Conservation (phyloP, 2,888 invertebrate genomes). For the Limnephilus auricula region DNA sequence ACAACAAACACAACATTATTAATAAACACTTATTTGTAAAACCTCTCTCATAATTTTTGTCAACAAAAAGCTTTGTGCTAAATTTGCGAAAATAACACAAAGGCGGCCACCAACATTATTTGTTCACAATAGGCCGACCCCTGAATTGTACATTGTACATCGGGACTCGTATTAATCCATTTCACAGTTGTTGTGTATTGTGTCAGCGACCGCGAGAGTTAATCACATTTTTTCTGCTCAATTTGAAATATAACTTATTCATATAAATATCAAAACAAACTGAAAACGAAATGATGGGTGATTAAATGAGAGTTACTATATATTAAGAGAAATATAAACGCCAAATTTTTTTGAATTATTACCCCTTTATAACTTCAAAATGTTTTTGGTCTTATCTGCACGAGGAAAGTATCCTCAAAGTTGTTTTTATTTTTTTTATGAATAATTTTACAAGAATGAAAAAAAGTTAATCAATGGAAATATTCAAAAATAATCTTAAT, state of each 20-base stretch:
- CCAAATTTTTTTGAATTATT: no score
- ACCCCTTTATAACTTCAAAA: no score
- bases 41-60: neutral
- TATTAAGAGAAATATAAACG: no score
- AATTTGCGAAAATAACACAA: neutral
- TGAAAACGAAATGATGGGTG: neutral
- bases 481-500: no score
- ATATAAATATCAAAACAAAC: neutral
- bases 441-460: no score
- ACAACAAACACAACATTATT: neutral
- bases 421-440: no score
- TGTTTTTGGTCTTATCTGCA: no score
- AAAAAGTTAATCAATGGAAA: no score
- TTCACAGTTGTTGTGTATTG: neutral
- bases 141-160: neutral
- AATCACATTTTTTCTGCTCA: neutral
- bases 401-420: no score
- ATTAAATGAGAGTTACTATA: no score
- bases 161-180: neutral
- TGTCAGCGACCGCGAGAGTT: neutral
- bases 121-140: neutral
- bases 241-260: neutral
- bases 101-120: neutral
- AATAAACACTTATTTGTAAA: neutral
- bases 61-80: neutral